Percentiles rank a stretch among this genome's conserved stretches.
Conservation (phyloP, 2,888 invertebrate species). For the Osmoderma eremita region DNA sequence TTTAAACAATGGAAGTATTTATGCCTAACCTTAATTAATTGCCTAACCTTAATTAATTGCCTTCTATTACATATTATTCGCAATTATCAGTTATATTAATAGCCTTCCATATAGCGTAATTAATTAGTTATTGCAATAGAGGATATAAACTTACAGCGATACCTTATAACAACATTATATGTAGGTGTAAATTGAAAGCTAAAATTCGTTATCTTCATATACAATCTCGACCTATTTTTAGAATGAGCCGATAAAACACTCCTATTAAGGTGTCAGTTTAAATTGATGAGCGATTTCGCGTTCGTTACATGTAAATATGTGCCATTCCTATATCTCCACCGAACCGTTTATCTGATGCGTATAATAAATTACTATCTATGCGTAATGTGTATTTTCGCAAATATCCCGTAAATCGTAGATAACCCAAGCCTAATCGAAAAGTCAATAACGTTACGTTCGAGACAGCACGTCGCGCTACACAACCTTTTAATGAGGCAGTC, state of each 20-base stretch:
- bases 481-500: slow-evolving; percentile 12
- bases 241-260: background rate
- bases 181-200: background rate
- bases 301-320: background rate
- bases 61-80: too few species aligned
- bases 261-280: background rate
- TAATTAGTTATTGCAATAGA: too few species aligned
- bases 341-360: slow-evolving; percentile 6
- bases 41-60: too few species aligned
- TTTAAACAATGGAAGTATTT: too few species aligned
- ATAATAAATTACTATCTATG: too few species aligned
- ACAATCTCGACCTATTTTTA: slow-evolving; percentile 16
- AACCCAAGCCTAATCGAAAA: slow-evolving; percentile 20
- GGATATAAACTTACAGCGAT: too few species aligned
- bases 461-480: slow-evolving; percentile 25
- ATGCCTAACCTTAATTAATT: too few species aligned
- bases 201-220: slow-evolving; percentile 5
- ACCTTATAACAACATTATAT: background rate
- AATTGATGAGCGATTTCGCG: background rate
- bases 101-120: too few species aligned
- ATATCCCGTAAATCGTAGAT: slow-evolving; percentile 15
- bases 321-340: background rate
- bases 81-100: too few species aligned
- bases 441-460: slow-evolving; percentile 26
- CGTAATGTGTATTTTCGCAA: slow-evolving; percentile 9